Conservation (phyloP, 2,888 invertebrate species). For the Drosophila quasianomalipes region DNA sequence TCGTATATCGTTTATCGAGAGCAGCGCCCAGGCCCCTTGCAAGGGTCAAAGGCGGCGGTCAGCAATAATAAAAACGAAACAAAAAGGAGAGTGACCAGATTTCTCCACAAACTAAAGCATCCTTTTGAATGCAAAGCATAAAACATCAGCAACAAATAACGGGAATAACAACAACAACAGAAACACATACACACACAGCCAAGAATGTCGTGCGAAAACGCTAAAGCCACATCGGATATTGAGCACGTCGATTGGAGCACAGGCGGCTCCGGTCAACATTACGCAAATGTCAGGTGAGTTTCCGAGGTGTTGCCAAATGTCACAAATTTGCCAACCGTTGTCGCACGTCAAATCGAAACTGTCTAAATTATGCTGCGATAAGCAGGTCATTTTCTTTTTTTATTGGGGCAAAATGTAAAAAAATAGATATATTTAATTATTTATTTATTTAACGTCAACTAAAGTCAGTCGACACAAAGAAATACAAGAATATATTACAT, state of each 20-base stretch:
- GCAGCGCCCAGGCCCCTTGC: slow-evolving; percentile 16
- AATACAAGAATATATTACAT: neutral
- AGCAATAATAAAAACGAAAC: slow-evolving; percentile 18
- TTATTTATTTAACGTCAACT: neutral
- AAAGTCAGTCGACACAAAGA: neutral
- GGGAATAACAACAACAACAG: slow-evolving; percentile 10
- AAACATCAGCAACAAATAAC: slow-evolving; percentile 1
- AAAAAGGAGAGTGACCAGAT: slow-evolving; percentile 54
- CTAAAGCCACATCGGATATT: slow-evolving; percentile 89
- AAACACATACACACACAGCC: slow-evolving; percentile 1
- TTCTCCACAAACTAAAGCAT: slow-evolving; percentile 37
- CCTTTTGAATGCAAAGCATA: slow-evolving; percentile 49
- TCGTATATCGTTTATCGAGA: slow-evolving; percentile 26
- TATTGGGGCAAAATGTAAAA: neutral
- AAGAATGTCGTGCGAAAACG: slow-evolving; percentile 89
- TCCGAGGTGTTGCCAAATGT: slow-evolving; percentile 23
- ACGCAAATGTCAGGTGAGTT: slow-evolving; percentile 85
- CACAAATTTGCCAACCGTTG: slow-evolving; percentile 27
- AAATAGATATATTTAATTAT: neutral
- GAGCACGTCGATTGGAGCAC: slow-evolving; percentile 89
- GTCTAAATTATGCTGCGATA: slow-evolving; percentile 43
- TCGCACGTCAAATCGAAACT: slow-evolving; percentile 6
- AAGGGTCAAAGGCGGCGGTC: slow-evolving; percentile 25
- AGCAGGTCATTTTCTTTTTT: neutral
- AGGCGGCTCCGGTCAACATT: slow-evolving; percentile 84